Conservation (phyloP, 2,113 vertebrate genomes). For the Pterocles gutturalis region DNA sequence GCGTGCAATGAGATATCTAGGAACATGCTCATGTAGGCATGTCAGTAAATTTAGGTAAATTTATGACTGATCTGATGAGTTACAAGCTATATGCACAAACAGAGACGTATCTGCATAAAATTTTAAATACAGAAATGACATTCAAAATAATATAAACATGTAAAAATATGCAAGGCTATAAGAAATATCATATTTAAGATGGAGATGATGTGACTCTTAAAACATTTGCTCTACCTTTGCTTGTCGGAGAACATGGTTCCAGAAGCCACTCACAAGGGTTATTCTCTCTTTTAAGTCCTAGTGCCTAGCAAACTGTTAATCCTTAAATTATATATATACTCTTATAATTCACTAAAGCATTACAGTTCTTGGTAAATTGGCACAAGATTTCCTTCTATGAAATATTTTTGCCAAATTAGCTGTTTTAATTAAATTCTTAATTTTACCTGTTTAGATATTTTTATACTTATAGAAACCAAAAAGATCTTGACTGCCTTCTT, state of each 20-base stretch:
- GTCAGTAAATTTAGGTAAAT: neutral
- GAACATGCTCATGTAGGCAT: neutral
- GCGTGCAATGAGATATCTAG: neutral
- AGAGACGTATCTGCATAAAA: neutral
- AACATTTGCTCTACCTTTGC: neutral
- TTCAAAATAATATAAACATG: neutral
- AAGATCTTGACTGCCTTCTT: neutral
- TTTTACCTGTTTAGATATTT: neutral
- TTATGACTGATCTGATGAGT: neutral
- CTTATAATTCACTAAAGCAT: neutral
- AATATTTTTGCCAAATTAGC: neutral
- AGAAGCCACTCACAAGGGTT: neutral
- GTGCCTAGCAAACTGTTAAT: neutral
- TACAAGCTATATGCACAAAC: neutral
- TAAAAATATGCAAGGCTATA: neutral
- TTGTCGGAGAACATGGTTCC: neutral
- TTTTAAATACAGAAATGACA: neutral
- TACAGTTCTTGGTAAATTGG: neutral
- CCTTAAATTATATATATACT: neutral
- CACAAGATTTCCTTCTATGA: neutral
- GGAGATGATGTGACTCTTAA: neutral
- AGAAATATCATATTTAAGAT: neutral
- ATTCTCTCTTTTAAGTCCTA: neutral
- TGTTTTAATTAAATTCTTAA: neutral
- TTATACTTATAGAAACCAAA: neutral